Evolutionary conservation across 2,888 invertebrate genomes (phyloP), one percentile per base, ranked within the genome.

Genomic region (Lamellibrachia columna): DNA sequence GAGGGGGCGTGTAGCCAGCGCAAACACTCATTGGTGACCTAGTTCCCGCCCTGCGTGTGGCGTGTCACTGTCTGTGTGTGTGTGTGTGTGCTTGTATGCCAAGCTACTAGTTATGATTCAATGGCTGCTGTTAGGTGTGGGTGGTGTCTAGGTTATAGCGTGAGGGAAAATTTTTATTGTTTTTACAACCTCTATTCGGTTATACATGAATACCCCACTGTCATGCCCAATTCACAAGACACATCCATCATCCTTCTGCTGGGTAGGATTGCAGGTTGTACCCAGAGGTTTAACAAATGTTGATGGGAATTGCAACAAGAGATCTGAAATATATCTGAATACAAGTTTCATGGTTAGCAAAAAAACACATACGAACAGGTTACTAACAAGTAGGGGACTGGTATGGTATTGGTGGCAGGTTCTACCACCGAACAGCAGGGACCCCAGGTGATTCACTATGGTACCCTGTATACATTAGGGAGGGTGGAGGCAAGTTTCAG

Each of bases 51-150:
- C 75, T 22, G 75, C 3, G 75, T 75, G n/a, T 75, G 15, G 75
- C 75, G 2, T 75, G 75, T 75, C 75, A 75, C 75, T 22, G 22
- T 75, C 75, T 75, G 75, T 22, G 75, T 22, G 75, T 75, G 75
- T 75, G 75, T 22, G 15, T 15, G n/a, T 22, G 75, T 15, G 15
- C 22, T 22, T 75, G 75, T 75, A 75, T 75, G 75, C 75, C 75
- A 75, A 22, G 75, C 22, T 11, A 22, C 22, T 22, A 75, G 75
- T 75, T 75, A n/a, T 75, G 75, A 75, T 75, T 15, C 75, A 75
- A 75, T 75, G 75, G 75, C 75, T 75, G 75, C 22, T 75, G 22
- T 75, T n/a, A 75, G 75, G n/a, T 75, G 75, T 75, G n/a, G 75
- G 75, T 75, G 75, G 75, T 75, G 22, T 58, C 15, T 11, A 11